Conservation (phyloP, 1,140 invertebrate genomes). For the Sycophila sp. region DNA sequence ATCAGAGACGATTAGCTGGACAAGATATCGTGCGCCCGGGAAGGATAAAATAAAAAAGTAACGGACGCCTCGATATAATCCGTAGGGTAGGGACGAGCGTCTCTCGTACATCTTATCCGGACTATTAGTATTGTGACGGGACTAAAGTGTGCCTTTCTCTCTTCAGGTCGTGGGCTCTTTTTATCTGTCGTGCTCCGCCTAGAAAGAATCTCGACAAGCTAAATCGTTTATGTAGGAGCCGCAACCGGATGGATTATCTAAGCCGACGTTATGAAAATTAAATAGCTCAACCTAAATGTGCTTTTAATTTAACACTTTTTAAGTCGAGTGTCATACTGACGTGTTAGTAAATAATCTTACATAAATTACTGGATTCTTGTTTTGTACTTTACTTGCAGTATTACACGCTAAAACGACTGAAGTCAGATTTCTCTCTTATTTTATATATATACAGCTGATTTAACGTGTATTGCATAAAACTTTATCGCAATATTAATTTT, state of each 20-base stretch:
- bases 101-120: not conserved
- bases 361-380: too few relatives aligned
- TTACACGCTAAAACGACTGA: too few relatives aligned
- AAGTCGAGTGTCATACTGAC: too few relatives aligned
- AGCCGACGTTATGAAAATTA: too few relatives aligned
- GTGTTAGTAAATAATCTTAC: too few relatives aligned
- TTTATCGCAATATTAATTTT: too few relatives aligned
- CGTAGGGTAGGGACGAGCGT: not conserved
- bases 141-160: constrained; percentile 11
- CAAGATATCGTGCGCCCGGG: not conserved
- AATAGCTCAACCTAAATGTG: too few relatives aligned
- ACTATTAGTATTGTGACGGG: constrained; percentile 15
- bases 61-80: not conserved
- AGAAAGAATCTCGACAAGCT: constrained; percentile 5
- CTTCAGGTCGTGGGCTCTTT: not conserved
- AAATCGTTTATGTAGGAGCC: constrained; percentile 13
- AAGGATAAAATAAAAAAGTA: not conserved
- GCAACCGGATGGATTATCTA: constrained; percentile 15
- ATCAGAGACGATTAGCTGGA: constrained; percentile 10
- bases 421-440: too few relatives aligned
- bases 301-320: too few relatives aligned
- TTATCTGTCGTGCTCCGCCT: not conserved
- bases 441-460: too few relatives aligned
- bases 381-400: too few relatives aligned
- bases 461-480: too few relatives aligned